Base-by-base conservation (phyloP, 2,113 vertebrate genomes). In the Elgaria multicarinata region DNA sequence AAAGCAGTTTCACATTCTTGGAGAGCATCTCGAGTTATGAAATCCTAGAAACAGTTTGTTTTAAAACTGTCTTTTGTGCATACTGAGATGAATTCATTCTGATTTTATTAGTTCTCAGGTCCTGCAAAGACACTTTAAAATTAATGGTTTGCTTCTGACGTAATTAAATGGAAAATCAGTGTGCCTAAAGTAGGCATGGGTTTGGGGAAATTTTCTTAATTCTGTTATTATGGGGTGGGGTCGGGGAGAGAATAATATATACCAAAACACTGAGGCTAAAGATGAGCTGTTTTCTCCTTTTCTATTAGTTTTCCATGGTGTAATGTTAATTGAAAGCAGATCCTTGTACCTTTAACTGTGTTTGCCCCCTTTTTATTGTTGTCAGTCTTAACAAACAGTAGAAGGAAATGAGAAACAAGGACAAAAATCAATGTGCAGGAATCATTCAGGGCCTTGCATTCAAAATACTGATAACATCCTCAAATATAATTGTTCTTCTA, bases 251-350 rank as follows among this genome's bases (percentile, higher is more conserved):
- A n/a, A 80, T 22, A 22, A 42, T n/a, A 67, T 46, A 71, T 83
- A n/a, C 12, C 28, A 72, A 88, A 72, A 81, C 31, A 33, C 50
- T 62, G 87, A 86, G 85, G 13, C 26, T 76, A 87, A 0, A 33
- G 10, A 83, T 89, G 80, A 91, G 90, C 86, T 71, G 14, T 90
- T 91, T 85, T 26, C 20, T 92, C 76, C 87, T 0, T 12, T 89
- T 91, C 88, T 88, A 90, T 75, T 64, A 26, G 55, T 93, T 86
- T 91, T 87, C 87, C 93, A 89, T 87, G 0, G 75, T 86, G 84
- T 86, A 92, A 83, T 93, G 85, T 84, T 93, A 92, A 96, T 95
- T 95, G 93, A 94, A 96, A 94, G 94, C 95, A 96, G 94, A 95
- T 90, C 91, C 62, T 79, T 83, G 72, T 31, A 91, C 88, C 83